Evolutionary conservation across 2,888 invertebrate species (phyloP).

Genomic region (Branchellion lobata): DNA sequence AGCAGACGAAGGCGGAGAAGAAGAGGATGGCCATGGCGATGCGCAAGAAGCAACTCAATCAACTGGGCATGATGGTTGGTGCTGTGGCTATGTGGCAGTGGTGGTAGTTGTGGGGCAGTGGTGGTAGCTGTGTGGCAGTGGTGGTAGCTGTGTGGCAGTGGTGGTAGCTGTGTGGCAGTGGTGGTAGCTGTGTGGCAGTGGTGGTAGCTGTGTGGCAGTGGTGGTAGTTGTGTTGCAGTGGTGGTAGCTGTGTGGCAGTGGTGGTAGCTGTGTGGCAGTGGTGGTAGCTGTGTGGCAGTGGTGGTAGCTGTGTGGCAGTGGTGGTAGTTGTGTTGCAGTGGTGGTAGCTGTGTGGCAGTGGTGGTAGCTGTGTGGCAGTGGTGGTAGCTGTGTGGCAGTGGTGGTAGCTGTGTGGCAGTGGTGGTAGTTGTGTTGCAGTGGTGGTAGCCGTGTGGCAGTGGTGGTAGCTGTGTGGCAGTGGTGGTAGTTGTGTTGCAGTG

Average conservation of each 20-base stretch:
- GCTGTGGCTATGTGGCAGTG: background rate
- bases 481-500: background rate
- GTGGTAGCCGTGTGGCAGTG: background rate
- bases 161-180: background rate
- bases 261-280: background rate
- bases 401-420: background rate
- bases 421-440: background rate
- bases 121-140: background rate
- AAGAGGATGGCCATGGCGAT: conserved; percentile 97
- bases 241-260: background rate
- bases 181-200: background rate
- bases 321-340: background rate
- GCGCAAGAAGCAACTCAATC: conserved; percentile 89
- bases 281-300: background rate
- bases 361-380: background rate
- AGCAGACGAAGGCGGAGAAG: conserved; percentile 91
- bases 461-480: conserved; percentile 54
- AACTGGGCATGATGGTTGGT: conserved; percentile 72
- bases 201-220: background rate
- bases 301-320: conserved; percentile 54
- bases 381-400: conserved; percentile 54
- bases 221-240: conserved; percentile 4
- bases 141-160: conserved; percentile 54
- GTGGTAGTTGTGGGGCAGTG: background rate
- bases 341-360: background rate